Percentiles rank a stretch among this genome's conserved stretches.
Conservation (phyloP, 2,888 invertebrate species). For the Chrysolina americana region DNA sequence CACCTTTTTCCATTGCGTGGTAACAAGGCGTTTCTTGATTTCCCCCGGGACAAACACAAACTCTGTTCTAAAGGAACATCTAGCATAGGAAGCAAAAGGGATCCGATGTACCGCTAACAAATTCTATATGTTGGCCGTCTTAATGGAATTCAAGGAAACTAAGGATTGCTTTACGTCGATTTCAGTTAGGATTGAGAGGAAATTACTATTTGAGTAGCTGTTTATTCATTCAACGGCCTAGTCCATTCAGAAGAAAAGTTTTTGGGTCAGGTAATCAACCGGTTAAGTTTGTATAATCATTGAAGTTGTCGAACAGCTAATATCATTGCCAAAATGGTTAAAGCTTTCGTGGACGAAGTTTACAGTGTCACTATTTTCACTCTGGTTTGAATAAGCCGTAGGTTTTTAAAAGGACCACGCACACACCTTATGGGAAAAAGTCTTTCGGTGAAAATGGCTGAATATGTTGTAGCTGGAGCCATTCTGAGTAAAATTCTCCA, state of each 20-base stretch:
- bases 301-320: no score
- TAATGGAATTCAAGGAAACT: slow-evolving; percentile 9
- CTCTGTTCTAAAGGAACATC: slow-evolving; percentile 47
- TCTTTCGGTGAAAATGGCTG: no score
- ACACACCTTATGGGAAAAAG: no score
- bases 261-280: no score
- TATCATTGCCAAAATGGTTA: no score
- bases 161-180: slow-evolving; percentile 9
- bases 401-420: no score
- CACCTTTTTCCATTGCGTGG: slow-evolving; percentile 48
- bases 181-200: not conserved
- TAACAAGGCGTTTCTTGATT: slow-evolving; percentile 54
- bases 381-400: no score
- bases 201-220: not conserved
- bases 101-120: slow-evolving; percentile 19
- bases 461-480: no score
- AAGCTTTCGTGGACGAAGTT: no score
- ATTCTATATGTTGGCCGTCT: slow-evolving; percentile 13
- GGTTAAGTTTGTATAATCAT: no score
- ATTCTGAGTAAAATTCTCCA: no score
- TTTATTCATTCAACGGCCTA: not conserved
- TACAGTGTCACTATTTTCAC: no score
- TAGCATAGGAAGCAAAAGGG: slow-evolving; percentile 30
- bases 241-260: not conserved
- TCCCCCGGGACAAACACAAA: slow-evolving; percentile 49